phyloP scores from a whole-genome alignment of 2,888 invertebrate species.

The Pterostichus niger region DNA sequence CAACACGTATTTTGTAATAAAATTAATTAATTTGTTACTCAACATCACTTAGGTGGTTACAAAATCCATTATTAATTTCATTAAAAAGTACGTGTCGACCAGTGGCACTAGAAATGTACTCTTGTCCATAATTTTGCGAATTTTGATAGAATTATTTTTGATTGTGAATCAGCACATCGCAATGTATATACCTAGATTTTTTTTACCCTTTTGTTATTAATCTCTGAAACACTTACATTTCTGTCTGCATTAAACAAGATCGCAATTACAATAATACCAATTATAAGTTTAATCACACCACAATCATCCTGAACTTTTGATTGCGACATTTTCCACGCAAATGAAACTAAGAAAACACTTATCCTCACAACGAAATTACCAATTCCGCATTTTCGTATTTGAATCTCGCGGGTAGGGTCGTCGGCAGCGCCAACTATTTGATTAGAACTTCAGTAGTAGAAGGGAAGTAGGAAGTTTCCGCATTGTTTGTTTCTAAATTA shows the following conservation, averaged over 20 bases:
- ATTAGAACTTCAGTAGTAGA: conserved; percentile 52
- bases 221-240: background rate
- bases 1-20: no score
- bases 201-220: no score
- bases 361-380: background rate
- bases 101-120: no score
- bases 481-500: conserved; percentile 67
- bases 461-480: conserved; percentile 59
- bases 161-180: no score
- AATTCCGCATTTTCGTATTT: conserved; percentile 35
- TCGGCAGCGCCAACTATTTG: conserved; percentile 56
- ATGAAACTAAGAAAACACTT: conserved; percentile 35
- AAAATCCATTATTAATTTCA: no score
- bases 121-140: no score
- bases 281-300: conserved; percentile 32
- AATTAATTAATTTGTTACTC: no score
- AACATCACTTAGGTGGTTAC: no score
- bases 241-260: conserved; percentile 10
- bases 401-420: conserved; percentile 8
- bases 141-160: no score
- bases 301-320: conserved; percentile 6
- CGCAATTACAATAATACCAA: conserved; percentile 25
- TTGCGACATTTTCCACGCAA: conserved; percentile 18
- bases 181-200: no score
- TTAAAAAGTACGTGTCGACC: no score